These are phyloP conservation scores for Phyllostomus discolor DNA, from an alignment of 2,113 vertebrate genomes.

Conservation along the genomic window DNA sequence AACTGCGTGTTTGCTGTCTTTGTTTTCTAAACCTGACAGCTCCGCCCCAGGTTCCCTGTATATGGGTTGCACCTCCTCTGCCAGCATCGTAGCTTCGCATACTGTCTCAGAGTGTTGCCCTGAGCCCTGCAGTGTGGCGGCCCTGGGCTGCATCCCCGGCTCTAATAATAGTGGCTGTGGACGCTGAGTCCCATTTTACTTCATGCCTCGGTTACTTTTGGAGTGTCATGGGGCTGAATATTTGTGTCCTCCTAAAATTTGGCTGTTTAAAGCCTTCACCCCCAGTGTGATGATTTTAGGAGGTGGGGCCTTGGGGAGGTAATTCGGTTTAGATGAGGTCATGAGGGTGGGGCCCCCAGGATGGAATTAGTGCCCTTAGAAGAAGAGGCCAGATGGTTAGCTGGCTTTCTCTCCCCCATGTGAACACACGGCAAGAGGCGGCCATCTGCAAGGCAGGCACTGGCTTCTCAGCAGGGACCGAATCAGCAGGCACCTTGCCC, in stretches of 20 bases:
- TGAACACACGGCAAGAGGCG: not conserved
- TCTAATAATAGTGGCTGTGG: not conserved
- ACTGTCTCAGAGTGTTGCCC: not conserved
- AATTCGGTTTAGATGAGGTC: not conserved
- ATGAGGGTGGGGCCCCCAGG: not conserved
- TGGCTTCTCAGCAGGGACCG: not conserved
- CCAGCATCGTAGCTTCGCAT: not conserved
- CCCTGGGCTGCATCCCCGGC: not conserved
- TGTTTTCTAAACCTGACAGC: not conserved
- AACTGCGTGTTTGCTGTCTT: not conserved
- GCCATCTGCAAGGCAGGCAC: not conserved
- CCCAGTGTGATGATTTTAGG: not conserved
- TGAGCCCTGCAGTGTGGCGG: not conserved
- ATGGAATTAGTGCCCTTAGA: not conserved
- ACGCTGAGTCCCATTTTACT: not conserved
- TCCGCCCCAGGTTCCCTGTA: not conserved
- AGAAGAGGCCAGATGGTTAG: not conserved
- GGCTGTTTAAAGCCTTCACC: not conserved
- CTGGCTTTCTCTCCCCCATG: not conserved
- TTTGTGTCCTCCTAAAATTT: too few relatives aligned
- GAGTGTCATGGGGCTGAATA: not conserved
- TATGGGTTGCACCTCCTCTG: not conserved
- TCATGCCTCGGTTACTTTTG: not conserved
- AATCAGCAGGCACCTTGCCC: not conserved
- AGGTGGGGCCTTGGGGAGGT: not conserved